Conservation (phyloP, 64 coral and sea anemone genomes). For the Astreopora myriophthalma region DNA sequence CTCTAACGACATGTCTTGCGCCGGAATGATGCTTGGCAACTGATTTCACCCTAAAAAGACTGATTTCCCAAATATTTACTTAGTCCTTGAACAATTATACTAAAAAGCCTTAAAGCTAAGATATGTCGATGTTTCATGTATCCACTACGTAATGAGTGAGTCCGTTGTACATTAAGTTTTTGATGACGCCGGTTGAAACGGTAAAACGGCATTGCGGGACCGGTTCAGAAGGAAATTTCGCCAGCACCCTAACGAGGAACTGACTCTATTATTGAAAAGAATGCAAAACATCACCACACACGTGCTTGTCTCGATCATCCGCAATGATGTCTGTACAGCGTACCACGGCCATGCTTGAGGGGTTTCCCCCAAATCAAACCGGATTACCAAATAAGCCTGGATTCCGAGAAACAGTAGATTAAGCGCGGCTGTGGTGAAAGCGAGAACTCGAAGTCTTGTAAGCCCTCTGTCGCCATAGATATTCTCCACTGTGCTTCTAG, state of each 20-base stretch:
- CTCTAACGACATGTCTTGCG: too few relatives aligned
- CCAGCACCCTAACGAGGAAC: neutral
- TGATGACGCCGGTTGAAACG: neutral
- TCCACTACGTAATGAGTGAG: too few relatives aligned
- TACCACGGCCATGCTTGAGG: constrained; percentile 63
- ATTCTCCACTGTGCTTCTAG: constrained; percentile 5
- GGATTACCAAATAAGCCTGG: constrained; percentile 32
- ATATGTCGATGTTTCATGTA: too few relatives aligned
- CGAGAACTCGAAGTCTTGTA: constrained; percentile 19
- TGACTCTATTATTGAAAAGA: constrained; percentile 9
- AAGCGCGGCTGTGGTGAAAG: constrained; percentile 15
- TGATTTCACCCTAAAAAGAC: too few relatives aligned
- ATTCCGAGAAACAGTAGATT: constrained; percentile 27
- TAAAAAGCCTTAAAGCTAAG: too few relatives aligned
- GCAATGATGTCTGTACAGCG: constrained; percentile 37
- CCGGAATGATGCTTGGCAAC: too few relatives aligned
- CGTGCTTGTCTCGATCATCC: constrained; percentile 45
- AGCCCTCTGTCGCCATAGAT: constrained; percentile 5
- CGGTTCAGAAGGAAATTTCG: neutral
- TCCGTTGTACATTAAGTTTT: neutral
- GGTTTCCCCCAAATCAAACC: neutral
- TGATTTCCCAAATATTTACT: too few relatives aligned
- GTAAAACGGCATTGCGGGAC: neutral
- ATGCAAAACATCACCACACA: constrained; percentile 48
- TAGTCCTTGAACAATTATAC: too few relatives aligned